Conservation (phyloP, 2,797 vertebrate species). For the Girardinus metallicus region DNA sequence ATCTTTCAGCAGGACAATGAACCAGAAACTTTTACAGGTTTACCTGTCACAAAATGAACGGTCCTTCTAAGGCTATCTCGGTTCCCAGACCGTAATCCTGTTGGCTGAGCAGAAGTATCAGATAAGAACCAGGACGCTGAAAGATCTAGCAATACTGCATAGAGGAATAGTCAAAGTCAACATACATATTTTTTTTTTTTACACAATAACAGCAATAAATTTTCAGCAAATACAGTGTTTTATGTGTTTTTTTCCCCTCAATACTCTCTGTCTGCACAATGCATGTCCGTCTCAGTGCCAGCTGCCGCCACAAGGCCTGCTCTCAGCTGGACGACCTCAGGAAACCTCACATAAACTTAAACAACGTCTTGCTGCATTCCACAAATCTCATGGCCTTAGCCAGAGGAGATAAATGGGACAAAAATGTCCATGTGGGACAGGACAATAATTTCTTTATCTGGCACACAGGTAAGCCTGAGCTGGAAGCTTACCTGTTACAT, state of each 20-base stretch:
- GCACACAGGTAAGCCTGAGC: conserved; percentile 60
- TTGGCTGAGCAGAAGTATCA: neutral
- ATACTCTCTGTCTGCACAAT: conserved; percentile 5
- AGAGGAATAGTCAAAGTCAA: neutral
- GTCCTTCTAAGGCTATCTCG: neutral
- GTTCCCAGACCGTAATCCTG: neutral
- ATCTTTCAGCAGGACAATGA: neutral
- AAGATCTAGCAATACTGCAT: neutral
- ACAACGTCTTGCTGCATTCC: conserved; percentile 49
- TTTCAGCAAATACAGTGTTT: conserved; percentile 8
- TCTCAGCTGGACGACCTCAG: conserved; percentile 36
- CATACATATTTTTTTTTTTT: no score
- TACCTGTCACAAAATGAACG: neutral
- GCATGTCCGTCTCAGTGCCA: conserved; percentile 11
- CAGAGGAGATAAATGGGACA: conserved; percentile 69
- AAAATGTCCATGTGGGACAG: conserved; percentile 64
- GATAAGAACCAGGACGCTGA: neutral
- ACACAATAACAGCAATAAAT: neutral
- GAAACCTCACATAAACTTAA: conserved; percentile 55
- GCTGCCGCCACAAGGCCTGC: conserved; percentile 13
- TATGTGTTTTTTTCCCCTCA: conserved; percentile 2
- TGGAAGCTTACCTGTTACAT: conserved; percentile 78
- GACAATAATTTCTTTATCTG: conserved; percentile 79
- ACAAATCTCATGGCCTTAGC: conserved; percentile 44
- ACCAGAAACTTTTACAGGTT: neutral